Evolutionary conservation across 1,140 invertebrate species (phyloP).

Genomic region (Polypedilum pembai): DNA sequence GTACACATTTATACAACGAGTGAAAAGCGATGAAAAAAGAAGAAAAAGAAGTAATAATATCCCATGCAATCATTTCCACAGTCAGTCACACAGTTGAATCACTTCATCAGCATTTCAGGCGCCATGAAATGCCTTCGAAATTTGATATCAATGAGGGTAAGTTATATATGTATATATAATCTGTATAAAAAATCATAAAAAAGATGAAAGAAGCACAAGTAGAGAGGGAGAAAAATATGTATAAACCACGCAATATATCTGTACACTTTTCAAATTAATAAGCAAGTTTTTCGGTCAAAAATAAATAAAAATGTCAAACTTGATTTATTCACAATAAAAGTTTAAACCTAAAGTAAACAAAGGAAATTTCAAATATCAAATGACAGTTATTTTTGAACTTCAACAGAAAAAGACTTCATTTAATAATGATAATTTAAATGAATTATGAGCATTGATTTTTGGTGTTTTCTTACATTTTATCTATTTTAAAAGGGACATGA

Average conservation of each 20-base stretch:
- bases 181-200: neutral
- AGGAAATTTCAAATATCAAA: too few species aligned
- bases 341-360: too few species aligned
- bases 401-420: neutral
- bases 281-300: too few species aligned
- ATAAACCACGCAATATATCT: neutral
- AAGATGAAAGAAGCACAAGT: neutral
- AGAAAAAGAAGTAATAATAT: neutral
- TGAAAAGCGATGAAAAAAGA: neutral
- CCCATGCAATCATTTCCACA: neutral
- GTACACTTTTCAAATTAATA: too few species aligned
- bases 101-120: constrained; percentile 15
- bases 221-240: neutral
- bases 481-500: neutral
- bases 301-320: neutral
- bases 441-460: constrained; percentile 13
- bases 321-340: too few species aligned
- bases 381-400: neutral
- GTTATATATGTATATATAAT: neutral
- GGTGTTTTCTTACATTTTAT: neutral
- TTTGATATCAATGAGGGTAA: constrained; percentile 18
- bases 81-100: constrained; percentile 8
- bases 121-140: constrained; percentile 16
- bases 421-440: constrained; percentile 13
- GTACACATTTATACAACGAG: neutral